phyloP scores from a whole-genome alignment of 1,140 invertebrate genomes.

The Procambarus virginalis region DNA sequence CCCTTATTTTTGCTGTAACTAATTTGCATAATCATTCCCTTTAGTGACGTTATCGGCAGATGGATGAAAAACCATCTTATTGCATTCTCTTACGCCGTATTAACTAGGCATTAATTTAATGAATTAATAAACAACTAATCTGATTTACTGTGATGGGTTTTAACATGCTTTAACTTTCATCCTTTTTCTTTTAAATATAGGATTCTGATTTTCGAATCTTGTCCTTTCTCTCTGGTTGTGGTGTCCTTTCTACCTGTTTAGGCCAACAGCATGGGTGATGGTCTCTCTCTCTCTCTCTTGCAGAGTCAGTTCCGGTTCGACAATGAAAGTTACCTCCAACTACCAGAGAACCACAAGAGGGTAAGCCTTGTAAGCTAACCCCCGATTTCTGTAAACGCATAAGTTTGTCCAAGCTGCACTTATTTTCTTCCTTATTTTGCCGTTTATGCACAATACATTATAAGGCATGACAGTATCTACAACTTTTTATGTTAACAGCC shows the following conservation, averaged over 20 bases:
- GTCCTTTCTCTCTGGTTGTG: neutral
- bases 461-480: neutral
- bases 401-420: too few relatives aligned
- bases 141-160: too few relatives aligned
- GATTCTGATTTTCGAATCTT: neutral
- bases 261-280: constrained; percentile 47
- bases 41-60: too few relatives aligned
- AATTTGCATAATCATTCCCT: too few relatives aligned
- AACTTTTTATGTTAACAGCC: neutral
- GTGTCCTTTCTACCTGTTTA: neutral
- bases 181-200: too few relatives aligned
- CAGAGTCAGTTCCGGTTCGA: constrained; percentile 99
- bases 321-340: constrained; percentile 96
- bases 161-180: too few relatives aligned
- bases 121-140: too few relatives aligned
- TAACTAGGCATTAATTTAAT: too few relatives aligned
- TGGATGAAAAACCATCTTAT: too few relatives aligned
- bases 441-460: neutral
- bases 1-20: too few relatives aligned
- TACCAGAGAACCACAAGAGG: constrained; percentile 96
- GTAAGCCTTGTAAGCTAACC: constrained; percentile 79
- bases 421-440: neutral
- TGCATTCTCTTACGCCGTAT: too few relatives aligned
- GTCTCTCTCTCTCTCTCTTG: constrained; percentile 69
- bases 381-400: neutral